Evolutionary conservation across 2,113 vertebrate species (phyloP).

Genomic region (Protomyctophum bolini): DNA sequence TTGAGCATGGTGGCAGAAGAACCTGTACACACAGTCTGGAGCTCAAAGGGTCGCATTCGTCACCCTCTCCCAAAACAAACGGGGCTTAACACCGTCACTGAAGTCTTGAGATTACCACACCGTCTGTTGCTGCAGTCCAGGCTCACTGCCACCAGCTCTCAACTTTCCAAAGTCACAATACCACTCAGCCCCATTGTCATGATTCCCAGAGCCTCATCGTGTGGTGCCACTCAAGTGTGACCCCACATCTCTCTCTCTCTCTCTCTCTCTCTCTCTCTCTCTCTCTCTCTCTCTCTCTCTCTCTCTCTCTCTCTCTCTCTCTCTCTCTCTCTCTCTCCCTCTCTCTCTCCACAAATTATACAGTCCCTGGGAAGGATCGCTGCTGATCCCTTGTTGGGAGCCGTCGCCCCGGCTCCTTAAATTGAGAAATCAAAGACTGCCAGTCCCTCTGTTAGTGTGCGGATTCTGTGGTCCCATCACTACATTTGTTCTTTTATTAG

Average conservation of each 20-base stretch:
- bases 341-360: not conserved
- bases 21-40: slow-evolving; percentile 24
- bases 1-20: not conserved
- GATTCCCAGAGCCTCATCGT: slow-evolving; percentile 4
- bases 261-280: slow-evolving; percentile 1
- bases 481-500: slow-evolving; percentile 51
- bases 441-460: slow-evolving; percentile 59
- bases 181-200: slow-evolving; percentile 11
- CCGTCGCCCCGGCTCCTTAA: slow-evolving; percentile 40
- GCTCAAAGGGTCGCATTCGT: slow-evolving; percentile 36
- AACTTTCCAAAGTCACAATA: not conserved
- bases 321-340: not conserved
- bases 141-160: slow-evolving; percentile 23
- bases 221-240: slow-evolving; percentile 1
- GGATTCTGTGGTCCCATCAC: slow-evolving; percentile 47
- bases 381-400: slow-evolving; percentile 9
- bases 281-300: not conserved
- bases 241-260: not conserved
- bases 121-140: slow-evolving; percentile 23
- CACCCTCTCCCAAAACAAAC: slow-evolving; percentile 40
- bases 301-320: slow-evolving; percentile 1
- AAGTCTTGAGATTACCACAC: slow-evolving; percentile 29
- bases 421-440: slow-evolving; percentile 61
- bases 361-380: not conserved
- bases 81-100: slow-evolving; percentile 8